Evolutionary conservation across 1,140 invertebrate genomes (phyloP).

Genomic region (Mamestra configurata): DNA sequence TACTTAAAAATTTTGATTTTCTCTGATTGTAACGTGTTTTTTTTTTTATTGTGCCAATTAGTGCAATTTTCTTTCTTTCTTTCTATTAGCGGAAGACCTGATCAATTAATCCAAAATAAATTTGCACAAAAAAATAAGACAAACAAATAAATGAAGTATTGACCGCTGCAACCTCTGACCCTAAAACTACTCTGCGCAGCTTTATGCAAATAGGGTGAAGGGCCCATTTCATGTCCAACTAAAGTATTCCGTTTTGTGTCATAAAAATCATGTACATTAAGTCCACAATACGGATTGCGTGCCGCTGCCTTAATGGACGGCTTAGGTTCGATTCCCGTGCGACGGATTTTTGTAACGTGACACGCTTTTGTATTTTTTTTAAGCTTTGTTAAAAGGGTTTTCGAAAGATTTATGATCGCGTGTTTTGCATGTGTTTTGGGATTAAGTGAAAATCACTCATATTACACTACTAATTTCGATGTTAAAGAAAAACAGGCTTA

Average conservation of each 20-base stretch:
- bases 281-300: constrained; percentile 48
- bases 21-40: no score
- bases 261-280: constrained; percentile 61
- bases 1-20: no score
- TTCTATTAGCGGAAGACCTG: no score
- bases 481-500: not conserved
- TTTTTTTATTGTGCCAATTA: no score
- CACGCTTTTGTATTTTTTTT: constrained; percentile 32
- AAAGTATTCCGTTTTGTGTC: constrained; percentile 69
- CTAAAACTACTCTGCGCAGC: constrained; percentile 56
- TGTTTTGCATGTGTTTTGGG: constrained; percentile 1
- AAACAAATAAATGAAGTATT: not conserved
- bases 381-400: constrained; percentile 29
- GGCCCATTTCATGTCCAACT: constrained; percentile 69
- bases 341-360: constrained; percentile 42
- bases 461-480: not conserved
- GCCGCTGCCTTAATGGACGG: constrained; percentile 53
- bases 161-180: not conserved
- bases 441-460: not conserved
- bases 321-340: constrained; percentile 64
- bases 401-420: constrained; percentile 2
- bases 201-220: constrained; percentile 65
- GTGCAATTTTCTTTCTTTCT: no score
- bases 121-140: no score
- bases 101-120: no score